phyloP scores from a whole-genome alignment of 2,113 vertebrate genomes.

The Nematolebias whitei region DNA sequence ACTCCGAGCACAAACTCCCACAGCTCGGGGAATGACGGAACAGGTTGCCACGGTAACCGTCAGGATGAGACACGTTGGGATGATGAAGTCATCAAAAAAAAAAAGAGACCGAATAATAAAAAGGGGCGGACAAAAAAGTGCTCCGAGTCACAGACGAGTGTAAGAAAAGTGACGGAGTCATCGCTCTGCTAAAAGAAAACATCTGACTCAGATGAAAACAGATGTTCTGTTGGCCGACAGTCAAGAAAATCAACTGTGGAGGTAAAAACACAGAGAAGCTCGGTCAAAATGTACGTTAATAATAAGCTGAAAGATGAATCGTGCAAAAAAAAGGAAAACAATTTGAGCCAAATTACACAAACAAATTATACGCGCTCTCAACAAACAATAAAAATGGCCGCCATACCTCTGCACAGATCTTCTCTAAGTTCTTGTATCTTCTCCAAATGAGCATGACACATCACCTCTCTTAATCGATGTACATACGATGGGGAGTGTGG shows the following conservation, averaged over 20 bases:
- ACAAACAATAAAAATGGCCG: too few relatives aligned
- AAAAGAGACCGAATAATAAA: background rate
- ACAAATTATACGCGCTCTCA: too few relatives aligned
- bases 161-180: constrained; percentile 6
- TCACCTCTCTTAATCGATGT: too few relatives aligned
- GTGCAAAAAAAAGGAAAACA: too few relatives aligned
- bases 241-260: background rate
- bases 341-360: too few relatives aligned
- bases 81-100: constrained; percentile 1
- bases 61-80: constrained; percentile 28
- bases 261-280: too few relatives aligned
- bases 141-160: constrained; percentile 16
- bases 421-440: too few relatives aligned
- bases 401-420: too few relatives aligned
- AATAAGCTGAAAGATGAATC: too few relatives aligned
- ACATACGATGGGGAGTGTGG: too few relatives aligned
- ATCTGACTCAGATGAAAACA: constrained; percentile 30
- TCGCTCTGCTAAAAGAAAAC: background rate
- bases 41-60: constrained; percentile 30
- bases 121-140: background rate
- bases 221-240: constrained; percentile 25
- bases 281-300: too few relatives aligned
- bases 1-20: background rate
- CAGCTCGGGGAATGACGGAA: background rate
- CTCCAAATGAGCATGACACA: too few relatives aligned